Percentiles rank a stretch among this genome's conserved stretches.
These are phyloP conservation scores for Hozukius guyotensis DNA, from an alignment of 2,797 vertebrate genomes.

Conservation along the genomic window DNA sequence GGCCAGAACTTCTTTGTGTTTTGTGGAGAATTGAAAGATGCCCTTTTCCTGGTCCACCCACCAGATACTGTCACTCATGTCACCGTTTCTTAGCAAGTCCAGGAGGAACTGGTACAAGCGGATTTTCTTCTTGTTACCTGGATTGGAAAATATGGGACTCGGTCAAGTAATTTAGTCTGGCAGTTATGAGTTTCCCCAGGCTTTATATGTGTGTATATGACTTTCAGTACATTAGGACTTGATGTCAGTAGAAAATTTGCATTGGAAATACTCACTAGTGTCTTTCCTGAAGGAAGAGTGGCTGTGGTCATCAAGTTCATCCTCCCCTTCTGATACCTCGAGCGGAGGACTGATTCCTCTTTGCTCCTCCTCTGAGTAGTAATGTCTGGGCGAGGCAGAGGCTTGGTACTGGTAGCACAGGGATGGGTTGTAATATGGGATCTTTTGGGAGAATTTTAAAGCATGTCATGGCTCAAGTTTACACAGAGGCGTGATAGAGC, in stretches of 20 bases:
- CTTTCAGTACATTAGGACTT: not conserved
- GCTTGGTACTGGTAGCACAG: conserved; percentile 84
- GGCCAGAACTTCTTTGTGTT: conserved; percentile 95
- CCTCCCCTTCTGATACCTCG: conserved; percentile 94
- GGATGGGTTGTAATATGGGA: conserved; percentile 86
- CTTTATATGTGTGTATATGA: not conserved
- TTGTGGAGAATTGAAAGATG: conserved; percentile 99
- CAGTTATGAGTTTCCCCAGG: not conserved
- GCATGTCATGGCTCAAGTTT: not conserved
- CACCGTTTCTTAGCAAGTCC: conserved; percentile 91
- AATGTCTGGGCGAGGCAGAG: conserved; percentile 80
- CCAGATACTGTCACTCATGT: conserved; percentile 99
- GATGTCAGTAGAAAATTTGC: not conserved
- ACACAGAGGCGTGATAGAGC: not conserved
- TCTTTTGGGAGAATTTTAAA: conserved; percentile 74
- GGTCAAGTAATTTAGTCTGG: not conserved
- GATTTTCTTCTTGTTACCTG: conserved; percentile 95
- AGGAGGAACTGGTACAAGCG: conserved; percentile 97
- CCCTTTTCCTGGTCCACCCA: conserved; percentile 98
- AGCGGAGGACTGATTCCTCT: conserved; percentile 83
- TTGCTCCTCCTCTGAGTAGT: conserved; percentile 93
- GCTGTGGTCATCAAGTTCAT: conserved; percentile 80
- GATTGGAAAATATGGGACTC: conserved; percentile 50
- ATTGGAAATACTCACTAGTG: conserved; percentile 80
- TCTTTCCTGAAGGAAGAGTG: conserved; percentile 85